Conservation (phyloP, 2,797 vertebrate species). For the Epinephelus awoara region DNA sequence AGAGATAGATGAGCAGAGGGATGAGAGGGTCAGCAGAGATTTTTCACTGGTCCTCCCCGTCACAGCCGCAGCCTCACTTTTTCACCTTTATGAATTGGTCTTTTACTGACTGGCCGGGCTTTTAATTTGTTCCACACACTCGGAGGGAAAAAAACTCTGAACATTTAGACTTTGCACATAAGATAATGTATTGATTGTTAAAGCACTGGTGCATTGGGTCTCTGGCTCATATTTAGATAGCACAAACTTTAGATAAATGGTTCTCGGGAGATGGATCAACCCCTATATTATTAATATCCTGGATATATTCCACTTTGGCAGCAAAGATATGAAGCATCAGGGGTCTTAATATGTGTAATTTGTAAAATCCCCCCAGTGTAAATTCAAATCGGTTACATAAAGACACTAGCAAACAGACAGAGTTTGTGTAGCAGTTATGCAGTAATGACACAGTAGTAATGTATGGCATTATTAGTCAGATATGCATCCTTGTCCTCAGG, state of each 20-base stretch:
- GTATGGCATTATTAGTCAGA: conserved; percentile 57
- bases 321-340: conserved; percentile 62
- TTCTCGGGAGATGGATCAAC: conserved; percentile 65
- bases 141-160: conserved; percentile 59
- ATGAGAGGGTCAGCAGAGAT: conserved; percentile 97
- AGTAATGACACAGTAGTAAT: conserved; percentile 49
- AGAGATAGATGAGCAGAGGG: conserved; percentile 98
- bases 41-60: conserved; percentile 93
- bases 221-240: conserved; percentile 75
- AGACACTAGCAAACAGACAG: conserved; percentile 27
- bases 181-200: conserved; percentile 88
- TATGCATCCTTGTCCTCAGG: conserved; percentile 53
- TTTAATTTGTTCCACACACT: conserved; percentile 91
- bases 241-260: conserved; percentile 83
- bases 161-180: conserved; percentile 86
- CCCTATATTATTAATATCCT: conserved; percentile 69
- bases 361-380: conserved; percentile 55
- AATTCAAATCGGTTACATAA: conserved; percentile 49
- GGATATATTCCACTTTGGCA: conserved; percentile 63
- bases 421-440: conserved; percentile 46
- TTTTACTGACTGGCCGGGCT: conserved; percentile 91
- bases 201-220: conserved; percentile 78
- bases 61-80: conserved; percentile 91
- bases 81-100: conserved; percentile 94
- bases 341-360: conserved; percentile 57